phyloP scores from a whole-genome alignment of 2,113 vertebrate genomes.

The Myxocyprinus asiaticus region DNA sequence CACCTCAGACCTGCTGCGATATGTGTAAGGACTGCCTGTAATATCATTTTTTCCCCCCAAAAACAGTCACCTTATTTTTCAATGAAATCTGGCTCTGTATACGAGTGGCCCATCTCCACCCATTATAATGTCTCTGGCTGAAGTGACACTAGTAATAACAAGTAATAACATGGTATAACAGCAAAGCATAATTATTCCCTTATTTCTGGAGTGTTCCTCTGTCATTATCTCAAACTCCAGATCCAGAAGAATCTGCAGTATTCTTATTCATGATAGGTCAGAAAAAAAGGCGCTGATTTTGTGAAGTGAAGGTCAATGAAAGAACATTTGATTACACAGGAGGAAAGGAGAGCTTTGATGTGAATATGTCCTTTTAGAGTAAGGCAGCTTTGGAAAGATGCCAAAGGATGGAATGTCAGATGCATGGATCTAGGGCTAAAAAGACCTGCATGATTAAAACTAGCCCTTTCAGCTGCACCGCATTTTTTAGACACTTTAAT shows the following conservation, averaged over 20 bases:
- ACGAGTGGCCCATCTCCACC: no score
- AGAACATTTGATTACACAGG: not conserved
- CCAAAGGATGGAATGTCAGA: conserved; percentile 37
- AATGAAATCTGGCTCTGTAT: no score
- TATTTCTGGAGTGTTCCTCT: not conserved
- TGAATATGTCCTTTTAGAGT: conserved; percentile 39
- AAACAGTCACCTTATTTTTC: no score
- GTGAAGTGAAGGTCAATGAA: conserved; percentile 24
- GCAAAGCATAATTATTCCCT: not conserved
- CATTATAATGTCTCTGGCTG: no score
- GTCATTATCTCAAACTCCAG: not conserved
- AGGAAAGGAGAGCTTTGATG: conserved; percentile 5
- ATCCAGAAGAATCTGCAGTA: not conserved
- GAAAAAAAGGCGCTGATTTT: not conserved
- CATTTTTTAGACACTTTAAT: conserved; percentile 41
- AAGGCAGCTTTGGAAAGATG: conserved; percentile 3
- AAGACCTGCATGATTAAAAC: conserved; percentile 18
- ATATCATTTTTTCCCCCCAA: no score
- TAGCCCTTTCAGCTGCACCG: conserved; percentile 39
- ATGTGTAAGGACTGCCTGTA: no score
- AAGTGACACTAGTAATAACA: not conserved
- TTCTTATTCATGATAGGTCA: not conserved
- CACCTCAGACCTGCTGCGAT: no score
- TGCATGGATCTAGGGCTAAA: conserved; percentile 3
- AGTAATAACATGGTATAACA: not conserved